Base-by-base conservation (phyloP, 2,888 invertebrate genomes). In the Sycophila texana region DNA sequence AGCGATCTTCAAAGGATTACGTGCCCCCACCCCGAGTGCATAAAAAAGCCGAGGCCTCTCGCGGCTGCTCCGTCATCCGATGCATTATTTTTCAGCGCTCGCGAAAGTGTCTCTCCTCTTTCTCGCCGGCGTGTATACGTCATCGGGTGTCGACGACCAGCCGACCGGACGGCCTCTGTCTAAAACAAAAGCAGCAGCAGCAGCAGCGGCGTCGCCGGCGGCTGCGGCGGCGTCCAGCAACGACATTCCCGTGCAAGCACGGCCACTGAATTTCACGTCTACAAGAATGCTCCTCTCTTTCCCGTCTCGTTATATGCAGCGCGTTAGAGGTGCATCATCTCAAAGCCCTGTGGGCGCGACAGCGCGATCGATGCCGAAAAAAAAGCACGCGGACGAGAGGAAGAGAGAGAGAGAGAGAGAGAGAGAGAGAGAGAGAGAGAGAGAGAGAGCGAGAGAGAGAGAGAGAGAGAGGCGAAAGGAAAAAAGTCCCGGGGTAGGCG, bases 321-420 rank as follows among this genome's bases (percentile, higher is more conserved):
- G 82, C 82, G 85, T 84, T 83, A 83, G 85, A 85, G 82, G 82
- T 63, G 81, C 82, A 78, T 57, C 57, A 67, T 82, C 77, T 82
- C 75, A 80, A 70, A 60, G 60, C 67, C 47, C 65, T 63, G 65
- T 70, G 68, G 66, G 77, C 63, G 57, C 16, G 14, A n/a, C 65
- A 73, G 72, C 82, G 84, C 82, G 84, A 86, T 85, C 84, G 85
- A 84, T 84, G 84, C 83, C 84, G 85, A 86, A 85, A 86, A 85
- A 86, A 86, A 83, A 79, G 74, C 77, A 81, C 26, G 57, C 14
- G 49, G 58, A 57, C 63, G 39, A 10, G 60, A 66, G 13, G 49
- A n/a, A 47, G 30, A 20, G 83, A 80, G 76, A 80, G 82, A 83
- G 81, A 20, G 83, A 80, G 76, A 80, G 82, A 83, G 81, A 20